phyloP scores from a whole-genome alignment of 2,888 invertebrate species.

The Hetaerina titia region DNA sequence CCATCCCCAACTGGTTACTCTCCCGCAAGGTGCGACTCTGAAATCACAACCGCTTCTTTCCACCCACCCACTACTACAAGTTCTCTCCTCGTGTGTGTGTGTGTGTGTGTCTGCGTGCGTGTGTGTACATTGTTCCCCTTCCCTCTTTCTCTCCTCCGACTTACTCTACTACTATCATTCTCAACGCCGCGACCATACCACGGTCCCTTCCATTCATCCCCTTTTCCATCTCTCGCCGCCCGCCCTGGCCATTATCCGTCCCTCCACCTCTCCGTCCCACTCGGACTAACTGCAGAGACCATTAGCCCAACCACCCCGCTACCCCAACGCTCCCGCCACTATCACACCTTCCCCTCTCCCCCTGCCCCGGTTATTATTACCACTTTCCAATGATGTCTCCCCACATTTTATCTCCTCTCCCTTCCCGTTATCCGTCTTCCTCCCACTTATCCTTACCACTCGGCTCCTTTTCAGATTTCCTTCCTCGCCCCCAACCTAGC shows the following conservation, averaged over 20 bases:
- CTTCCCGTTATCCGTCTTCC: neutral
- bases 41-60: constrained; percentile 8
- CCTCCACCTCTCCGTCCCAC: neutral
- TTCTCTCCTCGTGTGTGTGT: neutral
- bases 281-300: neutral
- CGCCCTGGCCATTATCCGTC: neutral
- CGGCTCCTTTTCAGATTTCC: neutral
- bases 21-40: constrained; percentile 49
- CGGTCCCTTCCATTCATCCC: neutral
- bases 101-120: no score
- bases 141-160: neutral
- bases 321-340: neutral
- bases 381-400: neutral
- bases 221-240: neutral
- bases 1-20: constrained; percentile 32
- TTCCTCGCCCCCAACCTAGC: neutral
- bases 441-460: neutral
- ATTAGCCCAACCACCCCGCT: neutral
- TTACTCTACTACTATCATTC: neutral
- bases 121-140: neutral
- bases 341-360: neutral
- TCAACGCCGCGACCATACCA: neutral
- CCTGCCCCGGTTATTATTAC: neutral
- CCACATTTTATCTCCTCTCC: neutral
- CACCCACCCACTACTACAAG: neutral